Evolutionary conservation across 2,888 invertebrate species (phyloP), one percentile per base, ranked within the genome.

Genomic region (Folsomia manolachei): DNA sequence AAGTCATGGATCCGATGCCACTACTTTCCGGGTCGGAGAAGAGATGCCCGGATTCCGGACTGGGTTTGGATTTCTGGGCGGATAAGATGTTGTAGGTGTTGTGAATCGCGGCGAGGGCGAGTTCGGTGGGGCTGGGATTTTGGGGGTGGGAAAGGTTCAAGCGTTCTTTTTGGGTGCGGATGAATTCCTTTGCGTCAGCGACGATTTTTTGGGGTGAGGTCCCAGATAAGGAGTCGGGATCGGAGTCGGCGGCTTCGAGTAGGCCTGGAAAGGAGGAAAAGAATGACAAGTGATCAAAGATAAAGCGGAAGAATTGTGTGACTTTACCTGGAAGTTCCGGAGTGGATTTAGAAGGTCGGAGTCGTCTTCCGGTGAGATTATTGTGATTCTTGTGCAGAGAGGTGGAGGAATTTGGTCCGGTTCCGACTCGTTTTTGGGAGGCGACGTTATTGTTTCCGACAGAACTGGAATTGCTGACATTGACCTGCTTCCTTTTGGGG

Each of bases 21-120:
- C 79, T 79, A 65, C 78, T 78, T 27, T 80, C 80, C n/a, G 79
- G 78, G 61, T 80, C 80, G 1, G 80, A 80, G 27, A 39, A 39
- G 39, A 14, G 4, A 14, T 4, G 4, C 4, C 39, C 60, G 18
- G 70, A 65, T 26, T 69, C 53, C 4, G 70, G 66, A 18, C 67
- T 63, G 9, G 66, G 52, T 39, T 60, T 68, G 25, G 69, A 70
- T 64, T 75, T 63, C 27, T 71, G 69, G 65, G 68, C 69, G 9
- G 69, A 52, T 14, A 74, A 60, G 7, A 69, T 51, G 9, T 51
- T 51, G 19, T 56, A 24, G 23, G 66, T 71, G 19, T 69, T 74
- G 65, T 75, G 68, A 11, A 70, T 60, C 1, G 72, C 61, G 1
- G 71, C 71, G 18, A 70, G 63, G 1, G 70, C 65, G 26, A 71